Evolutionary conservation across 2,797 vertebrate genomes (phyloP), one percentile per base, ranked within the genome.

Genomic region (Rhinoraja longicauda): DNA sequence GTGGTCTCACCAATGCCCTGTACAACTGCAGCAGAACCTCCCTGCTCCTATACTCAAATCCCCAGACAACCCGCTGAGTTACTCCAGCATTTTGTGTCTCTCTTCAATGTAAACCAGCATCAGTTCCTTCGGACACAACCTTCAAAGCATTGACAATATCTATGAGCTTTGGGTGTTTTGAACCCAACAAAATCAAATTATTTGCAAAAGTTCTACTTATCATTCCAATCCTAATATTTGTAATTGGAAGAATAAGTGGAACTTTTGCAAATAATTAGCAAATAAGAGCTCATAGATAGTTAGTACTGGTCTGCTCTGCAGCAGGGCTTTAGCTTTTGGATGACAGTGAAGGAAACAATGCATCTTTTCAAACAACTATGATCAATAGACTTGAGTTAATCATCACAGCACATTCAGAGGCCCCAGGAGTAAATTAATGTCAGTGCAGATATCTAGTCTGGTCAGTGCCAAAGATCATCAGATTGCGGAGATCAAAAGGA

Each of bases 341-440:
- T 24, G 72, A 53, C 90, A 92, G 70, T 67, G 84, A 67, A 36
- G 36, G 84, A 86, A 86, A 88, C 84, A 92, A 73, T 73, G 67
- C 36, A 75, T 13, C 67, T 92, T 75, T 90, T 92, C 39, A 75
- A 75, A 73, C 67, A n/a, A 39, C 90, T 75, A 75, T 92, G 67
- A 75, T 92, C 70, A 92, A 73, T 92, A 92, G 90, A 92, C 90
- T 73, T 92, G 70, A 92, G 67, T 92, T 92, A 92, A 92, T 92
- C 90, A 92, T 92, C 64, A 92, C 39, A 70, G 70, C 36, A 92
- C 90, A 92, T 92, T 92, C 90, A 73, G 90, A 45, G 90, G 64
- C 67, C 90, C 90, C 26, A 53, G 90, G 90, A 92, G 45, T 92
- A 92, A 72, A 88, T 88, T 88, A 88, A 88, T 88, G 84, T 92